These are phyloP conservation scores for Gnatocerus cornutus DNA, from an alignment of 2,888 invertebrate species.

Conservation along the genomic window DNA sequence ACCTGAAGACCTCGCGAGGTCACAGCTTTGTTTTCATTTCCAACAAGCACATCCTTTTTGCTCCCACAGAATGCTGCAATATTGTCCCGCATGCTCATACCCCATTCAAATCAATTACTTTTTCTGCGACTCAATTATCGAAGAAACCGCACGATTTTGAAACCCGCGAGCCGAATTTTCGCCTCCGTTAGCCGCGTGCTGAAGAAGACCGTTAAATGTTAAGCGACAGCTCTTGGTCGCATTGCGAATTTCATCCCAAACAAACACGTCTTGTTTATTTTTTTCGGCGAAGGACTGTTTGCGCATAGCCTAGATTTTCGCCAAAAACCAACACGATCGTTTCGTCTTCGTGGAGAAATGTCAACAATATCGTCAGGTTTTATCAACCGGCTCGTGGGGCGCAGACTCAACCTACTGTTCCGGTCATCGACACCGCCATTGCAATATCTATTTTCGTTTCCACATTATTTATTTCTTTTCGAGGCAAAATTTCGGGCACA, in stretches of 20 bases:
- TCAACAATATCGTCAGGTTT: slow-evolving; percentile 34
- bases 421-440: slow-evolving; percentile 49
- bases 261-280: slow-evolving; percentile 25
- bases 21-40: slow-evolving; percentile 27
- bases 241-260: slow-evolving; percentile 12
- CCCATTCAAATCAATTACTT: slow-evolving; percentile 12
- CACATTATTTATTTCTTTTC: slow-evolving; percentile 32
- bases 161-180: background rate
- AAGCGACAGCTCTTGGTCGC: slow-evolving; percentile 8
- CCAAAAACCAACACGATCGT: slow-evolving; percentile 29
- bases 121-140: background rate
- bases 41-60: background rate
- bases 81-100: slow-evolving; percentile 6
- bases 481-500: background rate
- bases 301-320: slow-evolving; percentile 27
- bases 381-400: slow-evolving; percentile 41
- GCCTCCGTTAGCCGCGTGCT: background rate
- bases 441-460: slow-evolving; percentile 46
- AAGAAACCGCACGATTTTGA: slow-evolving; percentile 17
- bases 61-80: background rate
- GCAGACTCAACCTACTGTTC: slow-evolving; percentile 51
- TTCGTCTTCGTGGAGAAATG: slow-evolving; percentile 21
- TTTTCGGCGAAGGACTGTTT: slow-evolving; percentile 32
- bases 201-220: background rate
- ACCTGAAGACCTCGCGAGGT: slow-evolving; percentile 40